A percentile compares a stretch with the other conserved stretches of the same genome.
Conservation (phyloP, 2,113 vertebrate species). For the Eonycteris spelaea region DNA sequence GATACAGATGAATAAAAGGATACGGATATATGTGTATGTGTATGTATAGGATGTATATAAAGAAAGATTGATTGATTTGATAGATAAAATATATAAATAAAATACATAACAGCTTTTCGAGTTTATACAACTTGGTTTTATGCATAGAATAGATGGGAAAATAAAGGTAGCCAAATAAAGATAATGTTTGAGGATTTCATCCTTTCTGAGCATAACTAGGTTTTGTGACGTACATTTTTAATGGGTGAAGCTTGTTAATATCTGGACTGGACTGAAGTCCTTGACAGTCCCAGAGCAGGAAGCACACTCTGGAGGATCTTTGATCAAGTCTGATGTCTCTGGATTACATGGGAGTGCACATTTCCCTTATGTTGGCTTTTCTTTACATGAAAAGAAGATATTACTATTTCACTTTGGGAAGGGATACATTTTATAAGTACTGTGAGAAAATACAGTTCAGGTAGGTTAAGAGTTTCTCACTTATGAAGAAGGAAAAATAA, state of each 20-base stretch:
- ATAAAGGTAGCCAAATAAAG: not conserved
- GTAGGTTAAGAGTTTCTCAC: not conserved
- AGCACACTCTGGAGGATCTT: not conserved
- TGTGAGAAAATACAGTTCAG: slow-evolving; percentile 11
- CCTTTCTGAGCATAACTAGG: not conserved
- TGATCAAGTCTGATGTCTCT: not conserved
- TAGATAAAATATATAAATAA: not conserved
- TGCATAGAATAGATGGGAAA: not conserved
- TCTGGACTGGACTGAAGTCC: not conserved
- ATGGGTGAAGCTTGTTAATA: not conserved
- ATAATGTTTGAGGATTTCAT: not conserved
- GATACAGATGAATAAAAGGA: not conserved
- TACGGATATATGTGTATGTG: not conserved
- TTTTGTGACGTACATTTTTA: not conserved
- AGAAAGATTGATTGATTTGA: not conserved
- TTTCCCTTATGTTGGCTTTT: slow-evolving; percentile 53
- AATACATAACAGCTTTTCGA: not conserved
- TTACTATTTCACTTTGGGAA: slow-evolving; percentile 68
- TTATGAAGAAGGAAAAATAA: not conserved
- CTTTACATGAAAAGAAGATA: slow-evolving; percentile 43
- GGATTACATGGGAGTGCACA: not conserved
- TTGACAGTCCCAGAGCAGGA: not conserved
- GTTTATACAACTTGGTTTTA: not conserved
- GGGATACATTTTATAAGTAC: not conserved
- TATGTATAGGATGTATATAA: not conserved